A percentile compares a stretch with the other conserved stretches of the same genome.
These are phyloP conservation scores for Emesis castigata DNA, from an alignment of 2,888 invertebrate genomes.

Conservation along the genomic window DNA sequence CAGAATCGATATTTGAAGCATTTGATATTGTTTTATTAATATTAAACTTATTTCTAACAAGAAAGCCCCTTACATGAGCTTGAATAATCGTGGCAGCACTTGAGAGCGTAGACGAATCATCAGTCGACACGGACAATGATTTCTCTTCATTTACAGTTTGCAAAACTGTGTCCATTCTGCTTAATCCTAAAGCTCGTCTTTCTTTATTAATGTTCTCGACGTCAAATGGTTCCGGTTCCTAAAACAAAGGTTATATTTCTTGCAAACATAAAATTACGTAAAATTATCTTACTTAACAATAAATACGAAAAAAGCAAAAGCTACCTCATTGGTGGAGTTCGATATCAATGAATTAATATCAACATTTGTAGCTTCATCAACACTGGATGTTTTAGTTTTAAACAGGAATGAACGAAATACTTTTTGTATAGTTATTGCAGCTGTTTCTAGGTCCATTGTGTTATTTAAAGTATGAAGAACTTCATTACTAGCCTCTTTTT, in stretches of 20 bases:
- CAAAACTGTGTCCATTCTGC: conserved; percentile 83
- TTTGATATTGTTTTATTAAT: conserved; percentile 80
- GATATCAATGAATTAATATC: conserved; percentile 69
- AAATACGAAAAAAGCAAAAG: conserved; percentile 19
- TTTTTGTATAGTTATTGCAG: conserved; percentile 88
- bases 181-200: conserved; percentile 78
- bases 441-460: conserved; percentile 84
- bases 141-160: conserved; percentile 87
- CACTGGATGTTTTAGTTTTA: conserved; percentile 82
- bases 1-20: conserved; percentile 79
- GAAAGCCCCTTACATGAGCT: conserved; percentile 91
- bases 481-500: conserved; percentile 22
- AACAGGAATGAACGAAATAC: conserved; percentile 85
- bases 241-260: conserved; percentile 67
- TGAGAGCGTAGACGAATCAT: conserved; percentile 84
- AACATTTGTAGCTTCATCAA: conserved; percentile 78
- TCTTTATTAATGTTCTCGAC: conserved; percentile 76
- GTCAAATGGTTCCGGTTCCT: conserved; percentile 74
- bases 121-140: conserved; percentile 83
- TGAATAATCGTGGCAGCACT: conserved; percentile 91
- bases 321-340: conserved; percentile 61
- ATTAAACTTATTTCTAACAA: conserved; percentile 87
- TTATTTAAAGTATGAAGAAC: conserved; percentile 43
- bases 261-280: neutral
- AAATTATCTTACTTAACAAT: neutral